These are phyloP conservation scores for Aplidium turbinatum DNA, from an alignment of 23 tunicate genomes.

Conservation along the genomic window DNA sequence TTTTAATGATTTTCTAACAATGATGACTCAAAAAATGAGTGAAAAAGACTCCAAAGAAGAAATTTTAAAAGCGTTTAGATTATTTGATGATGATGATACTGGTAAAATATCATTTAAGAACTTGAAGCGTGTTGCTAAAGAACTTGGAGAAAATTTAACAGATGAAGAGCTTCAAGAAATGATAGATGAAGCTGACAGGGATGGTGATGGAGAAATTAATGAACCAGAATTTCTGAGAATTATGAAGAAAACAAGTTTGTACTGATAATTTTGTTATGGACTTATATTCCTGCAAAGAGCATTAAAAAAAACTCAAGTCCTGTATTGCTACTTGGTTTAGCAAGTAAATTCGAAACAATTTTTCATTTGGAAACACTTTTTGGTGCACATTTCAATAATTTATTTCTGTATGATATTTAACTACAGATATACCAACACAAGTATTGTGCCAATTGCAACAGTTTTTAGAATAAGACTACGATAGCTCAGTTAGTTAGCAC, in stretches of 20 bases:
- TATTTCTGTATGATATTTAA: too few species aligned
- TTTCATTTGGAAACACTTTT: too few species aligned
- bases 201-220: slow-evolving; percentile 99
- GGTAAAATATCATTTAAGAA: slow-evolving; percentile 99
- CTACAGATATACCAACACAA: too few species aligned
- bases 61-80: slow-evolving; percentile 95
- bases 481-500: too few species aligned
- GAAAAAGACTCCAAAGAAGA: slow-evolving; percentile 98
- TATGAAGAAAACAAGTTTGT: slow-evolving; percentile 99
- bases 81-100: slow-evolving; percentile 99
- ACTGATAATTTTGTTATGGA: too few species aligned
- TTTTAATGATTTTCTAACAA: slow-evolving; percentile 93
- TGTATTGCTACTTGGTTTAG: too few species aligned
- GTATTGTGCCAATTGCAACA: too few species aligned
- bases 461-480: too few species aligned
- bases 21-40: slow-evolving; percentile 99
- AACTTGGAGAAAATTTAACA: slow-evolving; percentile 94
- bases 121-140: slow-evolving; percentile 96
- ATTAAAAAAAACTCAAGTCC: too few species aligned
- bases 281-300: too few species aligned
- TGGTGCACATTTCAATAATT: too few species aligned
- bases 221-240: slow-evolving; percentile 95
- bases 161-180: slow-evolving; percentile 99
- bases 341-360: too few species aligned
- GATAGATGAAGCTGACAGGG: slow-evolving; percentile 99